Base-by-base conservation (phyloP, 2,113 vertebrate genomes). In the Caloenas nicobarica region DNA sequence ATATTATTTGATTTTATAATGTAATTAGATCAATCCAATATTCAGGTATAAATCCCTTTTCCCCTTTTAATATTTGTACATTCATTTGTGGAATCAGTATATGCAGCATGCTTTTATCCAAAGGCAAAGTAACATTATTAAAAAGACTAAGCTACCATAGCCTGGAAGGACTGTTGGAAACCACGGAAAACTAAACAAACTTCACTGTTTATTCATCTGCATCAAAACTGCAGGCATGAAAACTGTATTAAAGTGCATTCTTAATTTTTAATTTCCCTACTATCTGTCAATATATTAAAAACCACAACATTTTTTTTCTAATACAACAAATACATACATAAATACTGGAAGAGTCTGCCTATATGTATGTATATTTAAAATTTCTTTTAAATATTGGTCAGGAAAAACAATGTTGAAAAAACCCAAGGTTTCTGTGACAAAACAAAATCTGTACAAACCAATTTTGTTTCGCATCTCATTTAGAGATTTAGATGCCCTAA, bases 121-220 rank as follows among this genome's bases (percentile, higher is more conserved):
- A 84, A 92, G 86, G 95, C 80, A 92, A 94, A 95, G 77, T 69
- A 92, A 78, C 57, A 72, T 95, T 96, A 93, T 93, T 97, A 93
- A 97, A 93, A 95, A 96, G 72, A 86, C 48, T 93, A 89, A 93
- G 80, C 82, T 89, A 16, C 57, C 56, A 48, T 81, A 90, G 92
- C 53, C 80, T 84, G 48, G 57, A 84, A 96, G 76, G n/a, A 76
- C 44, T 90, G 25, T 33, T 92, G 81, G 77, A 94, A 92, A 93
- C 13, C 51, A 93, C 34, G 86, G 64, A 74, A 96, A 97, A 79
- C 61, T 81, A 88, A 95, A 88, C 62, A 88, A 89, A 61, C 25
- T 21, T 84, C 72, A 76, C 34, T 70, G 53, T 91, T 93, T 86
- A 86, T 96, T 91, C 71, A 84, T 2, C 62, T 61, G 3, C 50